phyloP scores from a whole-genome alignment of 2,113 vertebrate species.

The Galbula dea region DNA sequence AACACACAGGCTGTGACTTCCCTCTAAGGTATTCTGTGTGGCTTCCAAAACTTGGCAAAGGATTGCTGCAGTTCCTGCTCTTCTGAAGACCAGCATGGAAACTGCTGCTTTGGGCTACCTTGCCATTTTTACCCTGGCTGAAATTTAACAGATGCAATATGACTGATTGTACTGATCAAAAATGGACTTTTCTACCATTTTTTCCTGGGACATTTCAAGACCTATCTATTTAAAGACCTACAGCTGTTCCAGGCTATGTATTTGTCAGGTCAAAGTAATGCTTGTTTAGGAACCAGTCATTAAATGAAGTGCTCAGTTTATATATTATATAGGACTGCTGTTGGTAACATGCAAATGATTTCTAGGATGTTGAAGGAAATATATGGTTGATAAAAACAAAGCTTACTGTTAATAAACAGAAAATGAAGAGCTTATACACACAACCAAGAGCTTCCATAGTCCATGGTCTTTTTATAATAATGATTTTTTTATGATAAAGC shows the following conservation, averaged over 20 bases:
- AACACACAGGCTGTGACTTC: neutral
- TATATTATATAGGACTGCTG: neutral
- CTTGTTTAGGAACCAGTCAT: neutral
- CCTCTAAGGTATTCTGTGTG: neutral
- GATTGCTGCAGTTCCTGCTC: neutral
- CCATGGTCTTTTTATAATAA: too few relatives aligned
- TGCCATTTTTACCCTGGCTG: neutral
- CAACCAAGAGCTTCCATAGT: neutral
- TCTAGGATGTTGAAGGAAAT: neutral
- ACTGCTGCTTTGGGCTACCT: neutral
- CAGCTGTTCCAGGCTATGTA: neutral
- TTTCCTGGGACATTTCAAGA: neutral
- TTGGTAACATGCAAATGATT: neutral
- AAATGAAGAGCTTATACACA: neutral
- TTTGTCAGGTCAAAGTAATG: neutral
- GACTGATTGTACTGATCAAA: neutral
- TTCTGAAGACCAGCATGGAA: neutral
- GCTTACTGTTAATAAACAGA: neutral
- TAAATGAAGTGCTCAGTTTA: neutral
- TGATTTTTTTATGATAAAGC: too few relatives aligned
- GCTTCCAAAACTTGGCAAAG: neutral
- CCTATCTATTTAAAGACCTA: neutral
- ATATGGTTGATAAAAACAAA: neutral
- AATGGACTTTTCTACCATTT: neutral
- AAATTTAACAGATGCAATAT: neutral